Percentiles rank a stretch among this genome's conserved stretches.
Evolutionary conservation across 2,797 vertebrate species (phyloP).

Genomic region (Falco biarmicus): DNA sequence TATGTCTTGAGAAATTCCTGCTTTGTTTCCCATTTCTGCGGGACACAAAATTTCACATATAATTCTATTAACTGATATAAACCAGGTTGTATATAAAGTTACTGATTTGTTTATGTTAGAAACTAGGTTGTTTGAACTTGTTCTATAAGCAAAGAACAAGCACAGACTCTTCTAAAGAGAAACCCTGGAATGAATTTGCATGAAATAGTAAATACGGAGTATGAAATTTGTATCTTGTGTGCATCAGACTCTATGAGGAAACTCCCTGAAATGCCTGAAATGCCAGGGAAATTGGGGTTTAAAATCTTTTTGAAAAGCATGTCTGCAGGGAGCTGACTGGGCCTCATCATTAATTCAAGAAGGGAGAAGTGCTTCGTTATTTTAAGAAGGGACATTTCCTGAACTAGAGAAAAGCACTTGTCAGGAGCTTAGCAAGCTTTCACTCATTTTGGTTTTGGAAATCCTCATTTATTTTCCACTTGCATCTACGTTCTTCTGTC

Average conservation of each 20-base stretch:
- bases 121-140: background rate
- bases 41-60: background rate
- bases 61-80: background rate
- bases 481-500: background rate
- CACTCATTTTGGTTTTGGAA: background rate
- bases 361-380: background rate
- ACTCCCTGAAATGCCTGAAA: background rate
- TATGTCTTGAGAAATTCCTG: background rate
- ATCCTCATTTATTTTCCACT: background rate
- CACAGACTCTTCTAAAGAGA: background rate
- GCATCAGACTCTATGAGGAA: background rate
- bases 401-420: background rate
- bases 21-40: background rate
- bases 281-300: background rate
- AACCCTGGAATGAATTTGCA: background rate
- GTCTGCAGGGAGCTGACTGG: background rate
- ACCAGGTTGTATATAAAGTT: background rate
- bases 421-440: background rate
- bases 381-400: background rate
- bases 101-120: background rate
- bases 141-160: background rate
- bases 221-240: background rate
- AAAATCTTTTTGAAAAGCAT: background rate
- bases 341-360: background rate
- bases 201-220: background rate